These are phyloP conservation scores for Lethocerus indicus DNA, from an alignment of 1,140 invertebrate species.

Conservation along the genomic window DNA sequence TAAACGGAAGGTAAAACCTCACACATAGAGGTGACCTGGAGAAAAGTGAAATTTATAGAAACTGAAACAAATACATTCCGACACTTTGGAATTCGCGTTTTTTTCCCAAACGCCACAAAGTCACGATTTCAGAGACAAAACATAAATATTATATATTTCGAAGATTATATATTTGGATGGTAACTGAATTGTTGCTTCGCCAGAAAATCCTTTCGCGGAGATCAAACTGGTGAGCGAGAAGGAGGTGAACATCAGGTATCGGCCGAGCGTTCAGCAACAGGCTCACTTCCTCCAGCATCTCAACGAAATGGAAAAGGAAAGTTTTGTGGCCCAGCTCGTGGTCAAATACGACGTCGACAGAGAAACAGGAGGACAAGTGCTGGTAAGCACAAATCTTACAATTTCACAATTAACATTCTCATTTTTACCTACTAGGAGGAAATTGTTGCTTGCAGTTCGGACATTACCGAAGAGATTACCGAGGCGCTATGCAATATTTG, in stretches of 20 bases:
- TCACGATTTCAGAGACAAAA: no score
- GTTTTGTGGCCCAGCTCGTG: constrained; percentile 42
- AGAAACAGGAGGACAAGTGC: constrained; percentile 30
- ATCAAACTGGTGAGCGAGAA: constrained; percentile 4
- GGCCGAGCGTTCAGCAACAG: constrained; percentile 21
- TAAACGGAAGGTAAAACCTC: no score
- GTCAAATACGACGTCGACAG: constrained; percentile 43
- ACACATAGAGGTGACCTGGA: no score
- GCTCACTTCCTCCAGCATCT: constrained; percentile 22
- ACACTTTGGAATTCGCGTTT: neutral
- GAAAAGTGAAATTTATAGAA: no score
- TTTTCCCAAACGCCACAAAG: neutral
- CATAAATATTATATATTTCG: no score
- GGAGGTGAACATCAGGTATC: constrained; percentile 15
- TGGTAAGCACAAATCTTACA: constrained; percentile 24
- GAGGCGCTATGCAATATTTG: no score
- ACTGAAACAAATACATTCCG: neutral
- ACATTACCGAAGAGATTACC: no score
- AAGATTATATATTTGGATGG: no score
- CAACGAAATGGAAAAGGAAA: constrained; percentile 23
- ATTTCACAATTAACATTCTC: no score
- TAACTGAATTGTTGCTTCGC: no score
- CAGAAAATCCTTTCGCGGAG: constrained; percentile 4
- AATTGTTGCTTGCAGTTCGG: no score
- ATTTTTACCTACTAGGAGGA: no score